These are phyloP conservation scores for Drosophila kuntzei DNA, from an alignment of 2,888 invertebrate species.

Conservation along the genomic window DNA sequence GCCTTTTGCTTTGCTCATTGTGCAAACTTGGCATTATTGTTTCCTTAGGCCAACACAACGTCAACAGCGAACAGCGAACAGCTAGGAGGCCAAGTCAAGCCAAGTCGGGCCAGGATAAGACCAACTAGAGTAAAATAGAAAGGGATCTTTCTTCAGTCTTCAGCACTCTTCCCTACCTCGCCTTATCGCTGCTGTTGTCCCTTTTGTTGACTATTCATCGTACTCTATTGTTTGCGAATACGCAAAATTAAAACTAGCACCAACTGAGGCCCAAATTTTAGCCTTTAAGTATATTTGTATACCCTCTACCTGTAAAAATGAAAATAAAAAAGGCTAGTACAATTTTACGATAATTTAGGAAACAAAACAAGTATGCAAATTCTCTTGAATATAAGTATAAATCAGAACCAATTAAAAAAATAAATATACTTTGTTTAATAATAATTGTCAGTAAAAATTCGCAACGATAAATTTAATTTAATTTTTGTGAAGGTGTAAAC, in stretches of 20 bases:
- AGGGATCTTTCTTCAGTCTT: constrained; percentile 20
- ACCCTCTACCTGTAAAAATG: constrained; percentile 26
- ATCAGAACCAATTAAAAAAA: no score
- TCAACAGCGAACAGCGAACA: constrained; percentile 63
- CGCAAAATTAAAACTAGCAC: constrained; percentile 71
- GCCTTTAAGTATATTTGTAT: constrained; percentile 40
- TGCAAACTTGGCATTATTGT: constrained; percentile 83
- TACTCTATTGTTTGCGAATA: constrained; percentile 75
- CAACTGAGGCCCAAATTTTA: constrained; percentile 38
- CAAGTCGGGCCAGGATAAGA: constrained; percentile 25
- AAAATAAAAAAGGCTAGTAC: not conserved
- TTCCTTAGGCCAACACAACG: constrained; percentile 81
- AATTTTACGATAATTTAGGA: not conserved
- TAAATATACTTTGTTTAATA: no score
- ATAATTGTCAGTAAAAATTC: no score
- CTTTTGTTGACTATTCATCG: constrained; percentile 73
- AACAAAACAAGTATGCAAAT: not conserved
- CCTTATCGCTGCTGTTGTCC: constrained; percentile 56
- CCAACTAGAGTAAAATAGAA: constrained; percentile 4
- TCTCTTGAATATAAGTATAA: no score
- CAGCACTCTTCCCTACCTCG: constrained; percentile 54
- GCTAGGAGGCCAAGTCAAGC: constrained; percentile 46
- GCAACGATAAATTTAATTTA: no score
- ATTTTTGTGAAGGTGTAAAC: not conserved
- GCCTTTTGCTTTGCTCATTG: constrained; percentile 67